Base-by-base conservation (phyloP, 2,113 vertebrate genomes). In the Oceanites oceanicus region DNA sequence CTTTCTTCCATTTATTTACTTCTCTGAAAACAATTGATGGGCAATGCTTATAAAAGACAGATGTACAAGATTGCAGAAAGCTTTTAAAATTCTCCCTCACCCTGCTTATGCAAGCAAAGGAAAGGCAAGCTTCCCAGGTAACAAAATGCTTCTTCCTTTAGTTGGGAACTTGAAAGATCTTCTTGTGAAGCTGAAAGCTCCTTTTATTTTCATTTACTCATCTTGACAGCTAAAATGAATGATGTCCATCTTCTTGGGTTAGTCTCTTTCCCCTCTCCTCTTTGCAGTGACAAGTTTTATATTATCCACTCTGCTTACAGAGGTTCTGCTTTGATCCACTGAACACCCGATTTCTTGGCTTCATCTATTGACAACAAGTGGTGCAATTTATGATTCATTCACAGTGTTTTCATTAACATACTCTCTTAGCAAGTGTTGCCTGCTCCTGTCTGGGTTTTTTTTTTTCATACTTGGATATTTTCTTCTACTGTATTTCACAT, bases 161-260 rank as follows among this genome's bases (percentile, higher is more conserved):
- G 34, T 42, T n/a, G 76, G 32, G 45, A 68, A 34, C 52, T 92
- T 82, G 52, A 78, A 90, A 91, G 56, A 71, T 3, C 44, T 75
- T 68, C 29, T 62, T 72, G 38, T 90, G 68, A 73, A 78, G 49
- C 30, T 72, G 56, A 84, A 92, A 86, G 50, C 7, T 85, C 52
- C 55, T 84, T 66, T 86, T 67, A 26, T 85, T 88, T 94, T 85
- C 77, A 59, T 38, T 92, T 91, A 84, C 59, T 94, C 76, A 85
- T 44, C 68, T 82, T 86, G 90, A 53, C 36, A 88, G 70, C 61
- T 91, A 62, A 91, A 94, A 96, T 52, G 26, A 96, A 27, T 47
- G 63, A 59, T 0, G 36, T 75, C 72, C 34, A 49, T 86, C 78
- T 95, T 91, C 68, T 72, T 32, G 32, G 23, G 27, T 55, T 82